Evolutionary conservation across 2,113 vertebrate species (phyloP).

Genomic region (Polypterus senegalus): DNA sequence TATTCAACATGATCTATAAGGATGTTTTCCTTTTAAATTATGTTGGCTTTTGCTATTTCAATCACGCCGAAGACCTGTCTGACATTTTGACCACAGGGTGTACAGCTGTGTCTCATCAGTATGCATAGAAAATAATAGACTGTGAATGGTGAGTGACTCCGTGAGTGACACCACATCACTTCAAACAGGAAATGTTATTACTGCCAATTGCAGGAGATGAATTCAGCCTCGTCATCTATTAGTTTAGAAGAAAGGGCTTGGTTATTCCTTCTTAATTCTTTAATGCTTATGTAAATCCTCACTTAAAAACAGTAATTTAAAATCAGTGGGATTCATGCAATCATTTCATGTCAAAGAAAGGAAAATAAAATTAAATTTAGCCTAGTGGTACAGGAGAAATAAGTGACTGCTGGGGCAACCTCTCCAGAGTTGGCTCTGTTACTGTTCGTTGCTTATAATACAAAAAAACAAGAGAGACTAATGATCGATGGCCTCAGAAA

Average conservation of each 20-base stretch:
- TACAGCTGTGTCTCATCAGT: constrained; percentile 1
- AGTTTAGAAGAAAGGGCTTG: background rate
- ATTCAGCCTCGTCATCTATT: constrained; percentile 2
- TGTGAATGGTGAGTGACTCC: background rate
- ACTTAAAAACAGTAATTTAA: background rate
- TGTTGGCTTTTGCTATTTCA: constrained; percentile 4
- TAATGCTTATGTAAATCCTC: background rate
- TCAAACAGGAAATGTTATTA: background rate
- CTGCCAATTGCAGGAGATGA: constrained; percentile 5
- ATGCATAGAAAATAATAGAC: background rate
- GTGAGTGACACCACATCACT: background rate
- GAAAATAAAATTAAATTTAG: too few relatives aligned
- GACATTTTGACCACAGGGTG: constrained; percentile 4
- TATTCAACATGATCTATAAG: background rate
- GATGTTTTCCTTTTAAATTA: background rate
- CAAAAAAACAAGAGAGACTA: too few relatives aligned
- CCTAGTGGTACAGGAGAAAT: too few relatives aligned
- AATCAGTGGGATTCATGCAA: too few relatives aligned
- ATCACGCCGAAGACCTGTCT: constrained; percentile 8
- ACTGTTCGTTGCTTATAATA: too few relatives aligned
- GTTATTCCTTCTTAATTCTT: background rate
- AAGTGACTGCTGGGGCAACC: too few relatives aligned
- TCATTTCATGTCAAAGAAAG: too few relatives aligned
- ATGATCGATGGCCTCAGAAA: too few relatives aligned
- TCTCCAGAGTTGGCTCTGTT: too few relatives aligned